A percentile compares a stretch with the other conserved stretches of the same genome.
These are phyloP conservation scores for Brachypodius melanocephalos DNA, from an alignment of 2,113 vertebrate genomes.

Conservation along the genomic window DNA sequence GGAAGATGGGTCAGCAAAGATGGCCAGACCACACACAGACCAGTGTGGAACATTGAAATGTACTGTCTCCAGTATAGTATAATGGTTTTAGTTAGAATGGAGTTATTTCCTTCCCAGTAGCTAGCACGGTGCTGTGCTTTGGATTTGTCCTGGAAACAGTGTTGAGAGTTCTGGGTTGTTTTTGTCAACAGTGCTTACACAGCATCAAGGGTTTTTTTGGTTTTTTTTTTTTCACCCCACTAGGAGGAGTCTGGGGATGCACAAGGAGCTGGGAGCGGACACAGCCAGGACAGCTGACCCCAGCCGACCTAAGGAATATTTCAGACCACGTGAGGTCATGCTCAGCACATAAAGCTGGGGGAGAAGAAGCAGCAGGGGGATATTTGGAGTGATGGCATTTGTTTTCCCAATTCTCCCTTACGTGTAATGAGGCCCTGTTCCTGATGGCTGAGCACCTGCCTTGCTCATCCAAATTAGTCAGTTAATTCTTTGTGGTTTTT, in stretches of 20 bases:
- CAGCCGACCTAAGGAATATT: background rate
- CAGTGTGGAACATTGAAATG: background rate
- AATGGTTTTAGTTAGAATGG: background rate
- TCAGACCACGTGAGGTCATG: background rate
- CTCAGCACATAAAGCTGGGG: background rate
- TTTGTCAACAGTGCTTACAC: accelerated
- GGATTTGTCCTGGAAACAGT: background rate
- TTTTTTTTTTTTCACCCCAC: background rate
- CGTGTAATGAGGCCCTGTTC: accelerated
- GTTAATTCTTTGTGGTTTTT: background rate
- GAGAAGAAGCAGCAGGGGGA: accelerated
- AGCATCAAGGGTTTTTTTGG: background rate
- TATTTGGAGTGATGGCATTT: accelerated
- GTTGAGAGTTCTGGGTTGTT: background rate
- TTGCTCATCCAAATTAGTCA: accelerated
- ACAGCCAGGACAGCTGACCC: background rate
- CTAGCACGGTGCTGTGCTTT: background rate
- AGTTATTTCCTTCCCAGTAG: background rate
- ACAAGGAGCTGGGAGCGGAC: background rate
- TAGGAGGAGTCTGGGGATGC: background rate
- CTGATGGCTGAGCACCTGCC: background rate
- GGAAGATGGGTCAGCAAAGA: background rate
- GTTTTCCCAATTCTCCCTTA: accelerated
- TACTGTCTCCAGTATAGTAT: accelerated
- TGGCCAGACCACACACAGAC: background rate